Evolutionary conservation across 2,113 vertebrate genomes (phyloP).

Genomic region (Cervus canadensis): DNA sequence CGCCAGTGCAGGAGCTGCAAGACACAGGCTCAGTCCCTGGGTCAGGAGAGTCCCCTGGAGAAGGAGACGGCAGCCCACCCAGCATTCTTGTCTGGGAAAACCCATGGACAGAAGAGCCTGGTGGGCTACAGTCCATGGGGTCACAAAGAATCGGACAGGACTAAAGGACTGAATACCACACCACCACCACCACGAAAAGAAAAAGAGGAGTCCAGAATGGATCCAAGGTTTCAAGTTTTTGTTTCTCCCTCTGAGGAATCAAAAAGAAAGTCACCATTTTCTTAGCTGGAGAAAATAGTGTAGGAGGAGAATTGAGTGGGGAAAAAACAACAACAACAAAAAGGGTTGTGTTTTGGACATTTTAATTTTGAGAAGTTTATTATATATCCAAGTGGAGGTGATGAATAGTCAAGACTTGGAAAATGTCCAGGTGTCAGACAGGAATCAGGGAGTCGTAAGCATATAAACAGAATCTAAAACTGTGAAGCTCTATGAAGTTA

Average conservation of each 20-base stretch:
- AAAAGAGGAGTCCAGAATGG: not conserved
- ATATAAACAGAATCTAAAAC: not conserved
- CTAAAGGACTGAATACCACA: not conserved
- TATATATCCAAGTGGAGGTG: not conserved
- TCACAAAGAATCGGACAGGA: not conserved
- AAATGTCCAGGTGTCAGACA: not conserved
- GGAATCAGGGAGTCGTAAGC: not conserved
- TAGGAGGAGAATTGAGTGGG: not conserved
- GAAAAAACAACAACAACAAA: not conserved
- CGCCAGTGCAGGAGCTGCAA: not conserved
- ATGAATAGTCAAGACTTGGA: not conserved
- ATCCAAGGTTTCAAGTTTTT: not conserved
- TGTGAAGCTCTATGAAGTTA: not conserved
- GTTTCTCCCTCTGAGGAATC: not conserved
- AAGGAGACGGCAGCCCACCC: not conserved
- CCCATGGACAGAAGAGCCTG: not conserved
- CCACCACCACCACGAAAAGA: not conserved
- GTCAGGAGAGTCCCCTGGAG: not conserved
- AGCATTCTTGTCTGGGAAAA: not conserved
- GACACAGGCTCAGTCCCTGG: not conserved
- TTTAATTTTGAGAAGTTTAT: not conserved
- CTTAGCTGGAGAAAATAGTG: not conserved
- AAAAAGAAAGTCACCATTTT: not conserved
- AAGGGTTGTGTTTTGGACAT: not conserved
- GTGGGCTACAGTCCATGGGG: not conserved